A percentile compares a stretch with the other conserved stretches of the same genome.
phyloP scores from a whole-genome alignment of 2,797 vertebrate genomes.

The Discoglossus pictus region DNA sequence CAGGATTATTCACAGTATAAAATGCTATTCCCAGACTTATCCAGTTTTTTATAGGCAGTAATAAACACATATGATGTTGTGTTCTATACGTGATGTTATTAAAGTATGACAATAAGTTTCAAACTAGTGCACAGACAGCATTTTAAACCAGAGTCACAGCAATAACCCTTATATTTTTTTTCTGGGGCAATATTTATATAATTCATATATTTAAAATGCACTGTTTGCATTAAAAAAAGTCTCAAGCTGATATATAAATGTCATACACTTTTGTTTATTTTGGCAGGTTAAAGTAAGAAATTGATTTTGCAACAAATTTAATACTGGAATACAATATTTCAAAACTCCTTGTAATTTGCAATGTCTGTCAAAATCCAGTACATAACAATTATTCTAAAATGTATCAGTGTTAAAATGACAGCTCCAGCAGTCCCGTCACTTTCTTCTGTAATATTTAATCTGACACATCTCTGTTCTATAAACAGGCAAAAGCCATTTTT shows the following conservation, averaged over 20 bases:
- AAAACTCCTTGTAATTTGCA: constrained; percentile 61
- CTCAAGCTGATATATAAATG: constrained; percentile 52
- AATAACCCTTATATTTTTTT: constrained; percentile 43
- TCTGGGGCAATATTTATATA: constrained; percentile 30
- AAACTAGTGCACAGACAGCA: constrained; percentile 51
- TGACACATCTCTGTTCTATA: constrained; percentile 42
- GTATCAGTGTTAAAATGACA: constrained; percentile 54
- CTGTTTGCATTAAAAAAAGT: constrained; percentile 54
- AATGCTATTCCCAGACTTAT: constrained; percentile 64
- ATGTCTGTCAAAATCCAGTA: constrained; percentile 45
- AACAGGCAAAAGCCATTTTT: constrained; percentile 38
- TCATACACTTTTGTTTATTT: constrained; percentile 50
- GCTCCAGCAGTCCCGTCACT: constrained; percentile 53
- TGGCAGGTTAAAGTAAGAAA: constrained; percentile 55
- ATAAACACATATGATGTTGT: constrained; percentile 61
- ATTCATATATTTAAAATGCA: constrained; percentile 54
- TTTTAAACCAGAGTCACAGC: constrained; percentile 53
- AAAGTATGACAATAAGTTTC: constrained; percentile 59
- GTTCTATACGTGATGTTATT: constrained; percentile 62
- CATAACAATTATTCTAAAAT: constrained; percentile 58
- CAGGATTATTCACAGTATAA: constrained; percentile 65
- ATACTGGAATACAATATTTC: constrained; percentile 52
- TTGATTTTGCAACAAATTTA: constrained; percentile 57
- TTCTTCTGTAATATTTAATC: constrained; percentile 55
- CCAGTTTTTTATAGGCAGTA: constrained; percentile 63